Base-by-base conservation (phyloP, 1,140 invertebrate genomes). In the Caenorhabditis tropicalis region DNA sequence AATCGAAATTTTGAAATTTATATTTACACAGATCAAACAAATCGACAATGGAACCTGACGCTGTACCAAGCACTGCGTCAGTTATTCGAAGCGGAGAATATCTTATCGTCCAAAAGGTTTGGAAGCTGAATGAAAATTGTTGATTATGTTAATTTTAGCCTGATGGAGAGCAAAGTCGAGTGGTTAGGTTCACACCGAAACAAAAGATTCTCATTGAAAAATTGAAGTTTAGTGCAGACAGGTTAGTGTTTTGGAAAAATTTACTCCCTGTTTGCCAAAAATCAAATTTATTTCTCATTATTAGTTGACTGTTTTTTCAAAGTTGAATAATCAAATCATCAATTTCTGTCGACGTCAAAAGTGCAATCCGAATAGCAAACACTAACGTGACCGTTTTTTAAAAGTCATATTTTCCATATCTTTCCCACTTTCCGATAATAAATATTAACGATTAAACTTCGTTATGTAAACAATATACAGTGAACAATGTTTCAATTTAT, bases 191-290 rank as follows among this genome's bases (percentile, higher is more conserved):
- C 43, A 88, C 56, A 12, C 56, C 56, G 24, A 82, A 65, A 29
- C 58, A 65, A 19, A 82, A 82, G 24, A 74, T 82, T 48, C 60
- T 82, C 12, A 56, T 82, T 21, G 82, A 82, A 36, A 82, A 82
- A 24, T 33, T 82, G 43, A 51, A 56, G 60, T 82, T 82, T 19
- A 29, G 16, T 10, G 27, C 46, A 31, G 82, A 82, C 24, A 56
- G 82, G 82, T 82, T 19, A 27, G 43, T 56, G 7, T 9, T 6
- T 43, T 43, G 39, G 5, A n/a, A n/a, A n/a, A n/a, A n/a, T n/a
- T n/a, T n/a, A n/a, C n/a, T n/a, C n/a, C n/a, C n/a, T n/a, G n/a
- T n/a, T 56, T 24, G 24, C 4, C 53, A 12, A 56, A 10, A n/a
- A n/a, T n/a, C n/a, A n/a, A n/a, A n/a, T n/a, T n/a, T n/a, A n/a